Percentiles rank a stretch among this genome's conserved stretches.
These are phyloP conservation scores for Halictus ligatus DNA, from an alignment of 2,888 invertebrate genomes.

Conservation along the genomic window DNA sequence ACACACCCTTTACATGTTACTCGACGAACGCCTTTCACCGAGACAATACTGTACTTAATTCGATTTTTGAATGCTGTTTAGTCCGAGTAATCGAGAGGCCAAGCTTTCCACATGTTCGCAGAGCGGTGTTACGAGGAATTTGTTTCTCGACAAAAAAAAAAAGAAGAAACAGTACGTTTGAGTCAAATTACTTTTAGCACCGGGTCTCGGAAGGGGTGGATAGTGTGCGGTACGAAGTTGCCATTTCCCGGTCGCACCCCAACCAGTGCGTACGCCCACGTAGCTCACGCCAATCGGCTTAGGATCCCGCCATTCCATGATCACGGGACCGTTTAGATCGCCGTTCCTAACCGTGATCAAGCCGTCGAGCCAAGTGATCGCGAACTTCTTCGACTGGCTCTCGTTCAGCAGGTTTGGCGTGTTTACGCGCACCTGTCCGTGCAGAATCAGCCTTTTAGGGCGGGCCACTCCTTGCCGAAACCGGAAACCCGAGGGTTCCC, in stretches of 20 bases:
- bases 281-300: conserved; percentile 87
- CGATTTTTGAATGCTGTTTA: background rate
- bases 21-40: background rate
- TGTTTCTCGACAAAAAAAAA: conserved; percentile 4
- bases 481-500: conserved; percentile 10
- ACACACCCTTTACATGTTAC: background rate
- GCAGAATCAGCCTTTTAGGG: conserved; percentile 50
- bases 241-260: conserved; percentile 89
- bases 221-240: conserved; percentile 83
- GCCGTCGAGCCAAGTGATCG: conserved; percentile 87
- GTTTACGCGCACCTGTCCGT: conserved; percentile 85
- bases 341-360: conserved; percentile 85
- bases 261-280: conserved; percentile 88
- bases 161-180: background rate
- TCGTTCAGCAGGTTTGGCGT: conserved; percentile 87
- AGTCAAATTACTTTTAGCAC: conserved; percentile 61
- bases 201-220: conserved; percentile 46
- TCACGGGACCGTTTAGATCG: conserved; percentile 84
- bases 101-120: background rate
- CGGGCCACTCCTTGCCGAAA: background rate
- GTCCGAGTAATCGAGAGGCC: background rate
- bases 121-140: background rate
- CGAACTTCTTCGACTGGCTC: conserved; percentile 86
- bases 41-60: background rate
- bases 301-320: conserved; percentile 88